Evolutionary conservation across 2,113 vertebrate species (phyloP), one percentile per base, ranked within the genome.

Genomic region (Mustela lutreola): DNA sequence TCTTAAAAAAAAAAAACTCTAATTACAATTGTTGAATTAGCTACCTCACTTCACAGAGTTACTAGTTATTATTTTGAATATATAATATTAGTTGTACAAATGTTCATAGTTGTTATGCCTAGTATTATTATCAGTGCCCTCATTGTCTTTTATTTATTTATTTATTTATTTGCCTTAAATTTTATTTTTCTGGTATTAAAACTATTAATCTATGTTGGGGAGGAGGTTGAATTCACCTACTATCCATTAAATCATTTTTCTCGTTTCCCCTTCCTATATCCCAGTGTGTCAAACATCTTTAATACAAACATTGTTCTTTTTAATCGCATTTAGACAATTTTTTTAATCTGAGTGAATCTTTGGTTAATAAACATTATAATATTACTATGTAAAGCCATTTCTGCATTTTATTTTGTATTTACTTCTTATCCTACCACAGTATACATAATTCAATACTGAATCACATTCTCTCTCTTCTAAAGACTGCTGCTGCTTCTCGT

Each of bases 371-470:
- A 45, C 11, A 82, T 80, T 73, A 65, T 82, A 82, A 63, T 62
- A 65, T n/a, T 73, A 21, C 21, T 28, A 53, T 42, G 28, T n/a
- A 88, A 63, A 56, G 42, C 65, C 22, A 39, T 63, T 73, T 88
- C 56, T 95, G 45, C 4, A 85, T 85, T 84, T 79, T 71, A 81
- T 50, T 88, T 83, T 83, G 15, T 36, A 67, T 33, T 89, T 89
- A 60, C 31, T 78, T 81, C 22, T 67, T 63, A 76, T 12, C 31
- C 11, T 75, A 85, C 24, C 36, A 85, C 18, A 73, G 11, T 60
- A 36, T 48, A n/a, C 4, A 87, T 58, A 86, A 75, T 89, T 91
- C 33, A 60, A 12, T 19, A 21, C 12, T n/a, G 60, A 88, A 94
- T 86, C 76, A 62, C 2, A 89, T 86, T 60, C 12, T 71, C 26